Percentiles rank a stretch among this genome's conserved stretches.
These are phyloP conservation scores for Phymatocera aterrima DNA, from an alignment of 2,888 invertebrate species.

Conservation along the genomic window DNA sequence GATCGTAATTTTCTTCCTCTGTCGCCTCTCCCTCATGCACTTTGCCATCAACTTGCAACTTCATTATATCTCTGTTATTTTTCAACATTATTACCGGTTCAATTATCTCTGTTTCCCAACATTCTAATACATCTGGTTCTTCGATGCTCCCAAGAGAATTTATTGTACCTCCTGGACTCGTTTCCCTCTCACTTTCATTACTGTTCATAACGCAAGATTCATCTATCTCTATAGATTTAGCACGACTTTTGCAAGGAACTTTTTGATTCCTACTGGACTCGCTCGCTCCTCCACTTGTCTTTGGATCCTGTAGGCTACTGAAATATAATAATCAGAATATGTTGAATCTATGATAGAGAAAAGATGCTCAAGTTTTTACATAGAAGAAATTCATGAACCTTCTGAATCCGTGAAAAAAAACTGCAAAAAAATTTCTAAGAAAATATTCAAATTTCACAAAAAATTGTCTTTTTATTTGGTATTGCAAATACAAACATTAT, in stretches of 20 bases:
- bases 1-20: conserved; percentile 54
- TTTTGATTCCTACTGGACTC: background rate
- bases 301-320: conserved; percentile 32
- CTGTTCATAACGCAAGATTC: background rate
- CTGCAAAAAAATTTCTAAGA: background rate
- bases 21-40: conserved; percentile 58
- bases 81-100: conserved; percentile 65
- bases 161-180: conserved; percentile 46
- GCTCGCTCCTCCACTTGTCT: background rate
- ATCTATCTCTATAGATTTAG: conserved; percentile 11
- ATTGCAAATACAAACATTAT: background rate
- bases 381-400: no score
- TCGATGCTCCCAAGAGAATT: conserved; percentile 68
- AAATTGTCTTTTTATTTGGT: background rate
- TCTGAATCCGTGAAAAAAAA: no score
- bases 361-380: no score
- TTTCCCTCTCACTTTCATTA: conserved; percentile 15
- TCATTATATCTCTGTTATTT: conserved; percentile 45
- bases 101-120: conserved; percentile 74
- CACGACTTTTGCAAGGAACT: background rate
- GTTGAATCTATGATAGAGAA: background rate
- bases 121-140: conserved; percentile 75
- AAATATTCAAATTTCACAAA: background rate
- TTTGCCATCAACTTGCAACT: conserved; percentile 54
- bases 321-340: conserved; percentile 17